A percentile compares a stretch with the other conserved stretches of the same genome.
Evolutionary conservation across 2,113 vertebrate species (phyloP).

Genomic region (Mystacornis crossleyi): DNA sequence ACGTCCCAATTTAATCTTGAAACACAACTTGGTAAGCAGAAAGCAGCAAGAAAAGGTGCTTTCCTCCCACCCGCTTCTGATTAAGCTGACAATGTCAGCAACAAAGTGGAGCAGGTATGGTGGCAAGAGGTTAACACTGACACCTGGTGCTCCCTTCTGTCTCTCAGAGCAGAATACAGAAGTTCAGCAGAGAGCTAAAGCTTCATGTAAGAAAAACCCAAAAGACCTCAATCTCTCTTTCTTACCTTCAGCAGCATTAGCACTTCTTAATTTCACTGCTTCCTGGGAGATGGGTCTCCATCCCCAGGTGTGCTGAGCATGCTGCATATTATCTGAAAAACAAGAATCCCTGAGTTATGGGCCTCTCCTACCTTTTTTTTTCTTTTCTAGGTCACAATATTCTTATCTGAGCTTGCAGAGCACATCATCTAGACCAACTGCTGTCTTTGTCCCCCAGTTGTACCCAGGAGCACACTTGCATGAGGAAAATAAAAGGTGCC

Average conservation of each 20-base stretch:
- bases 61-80: fast-evolving
- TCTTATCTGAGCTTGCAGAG: neutral
- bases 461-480: neutral
- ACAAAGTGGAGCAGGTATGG: neutral
- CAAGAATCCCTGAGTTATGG: neutral
- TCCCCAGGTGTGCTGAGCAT: neutral
- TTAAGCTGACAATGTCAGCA: neutral
- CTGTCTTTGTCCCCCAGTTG: neutral
- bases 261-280: neutral
- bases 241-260: neutral
- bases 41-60: neutral
- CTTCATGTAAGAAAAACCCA: neutral
- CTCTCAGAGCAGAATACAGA: neutral
- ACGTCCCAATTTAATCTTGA: neutral
- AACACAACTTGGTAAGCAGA: neutral
- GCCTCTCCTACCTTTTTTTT: neutral
- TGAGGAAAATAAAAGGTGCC: neutral
- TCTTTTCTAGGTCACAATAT: neutral
- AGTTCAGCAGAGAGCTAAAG: neutral
- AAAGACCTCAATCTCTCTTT: neutral
- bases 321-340: neutral
- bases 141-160: neutral
- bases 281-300: neutral
- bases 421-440: neutral
- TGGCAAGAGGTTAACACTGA: neutral